These are phyloP conservation scores for Eurystomus gularis DNA, from an alignment of 2,113 vertebrate species.

Conservation along the genomic window DNA sequence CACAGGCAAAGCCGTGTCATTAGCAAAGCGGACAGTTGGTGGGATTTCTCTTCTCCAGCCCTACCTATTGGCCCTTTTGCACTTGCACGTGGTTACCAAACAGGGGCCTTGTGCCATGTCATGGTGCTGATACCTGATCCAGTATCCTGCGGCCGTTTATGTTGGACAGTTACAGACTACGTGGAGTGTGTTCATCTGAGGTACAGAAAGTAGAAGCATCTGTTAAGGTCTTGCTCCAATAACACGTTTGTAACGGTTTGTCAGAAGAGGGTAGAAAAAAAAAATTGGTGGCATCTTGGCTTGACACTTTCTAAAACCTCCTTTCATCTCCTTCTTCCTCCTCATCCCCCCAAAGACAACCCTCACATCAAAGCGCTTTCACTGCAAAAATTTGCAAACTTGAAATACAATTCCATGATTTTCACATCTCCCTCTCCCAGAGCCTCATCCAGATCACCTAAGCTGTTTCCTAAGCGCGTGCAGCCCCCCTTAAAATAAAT, in stretches of 20 bases:
- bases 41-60: constrained; percentile 26
- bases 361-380: background rate
- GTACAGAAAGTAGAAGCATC: background rate
- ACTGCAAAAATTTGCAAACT: background rate
- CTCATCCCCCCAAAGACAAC: background rate
- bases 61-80: background rate
- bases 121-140: background rate
- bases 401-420: background rate
- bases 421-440: background rate
- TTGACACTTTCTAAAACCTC: background rate
- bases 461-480: background rate
- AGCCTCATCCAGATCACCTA: background rate
- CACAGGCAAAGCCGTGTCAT: constrained; percentile 42
- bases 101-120: background rate
- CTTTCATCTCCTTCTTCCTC: background rate
- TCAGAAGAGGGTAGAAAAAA: background rate
- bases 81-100: constrained; percentile 20
- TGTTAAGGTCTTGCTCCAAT: background rate
- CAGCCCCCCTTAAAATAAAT: background rate
- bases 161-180: background rate
- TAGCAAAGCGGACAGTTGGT: constrained; percentile 52
- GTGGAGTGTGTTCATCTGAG: background rate
- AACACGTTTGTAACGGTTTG: background rate
- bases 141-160: background rate
- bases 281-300: background rate